Conservation (phyloP, 1,140 invertebrate species). For the Cephus cinctus region DNA sequence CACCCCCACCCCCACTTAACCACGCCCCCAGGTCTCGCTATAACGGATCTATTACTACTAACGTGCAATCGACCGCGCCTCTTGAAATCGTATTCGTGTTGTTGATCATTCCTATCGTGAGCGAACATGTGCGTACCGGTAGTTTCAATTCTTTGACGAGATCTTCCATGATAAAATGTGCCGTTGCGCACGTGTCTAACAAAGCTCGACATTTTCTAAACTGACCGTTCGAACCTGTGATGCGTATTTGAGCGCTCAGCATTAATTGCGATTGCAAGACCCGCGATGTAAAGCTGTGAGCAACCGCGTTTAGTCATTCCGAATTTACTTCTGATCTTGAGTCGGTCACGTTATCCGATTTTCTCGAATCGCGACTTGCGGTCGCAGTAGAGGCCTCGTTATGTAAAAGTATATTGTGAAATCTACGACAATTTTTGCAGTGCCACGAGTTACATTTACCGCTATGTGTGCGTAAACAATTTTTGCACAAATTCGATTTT, state of each 20-base stretch:
- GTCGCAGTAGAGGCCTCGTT: neutral
- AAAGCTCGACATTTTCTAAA: constrained; percentile 9
- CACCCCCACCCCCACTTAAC: too few species aligned
- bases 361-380: constrained; percentile 4
- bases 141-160: constrained; percentile 13
- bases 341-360: constrained; percentile 7
- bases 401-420: constrained; percentile 16
- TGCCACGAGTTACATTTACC: constrained; percentile 10
- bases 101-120: constrained; percentile 10
- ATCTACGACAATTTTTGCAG: constrained; percentile 15
- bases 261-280: constrained; percentile 12
- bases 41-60: too few species aligned
- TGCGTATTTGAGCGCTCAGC: constrained; percentile 15
- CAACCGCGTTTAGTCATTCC: neutral
- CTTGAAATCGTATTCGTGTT: constrained; percentile 12
- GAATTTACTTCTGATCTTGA: constrained; percentile 4
- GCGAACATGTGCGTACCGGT: constrained; percentile 3
- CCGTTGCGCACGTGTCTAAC: constrained; percentile 15
- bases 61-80: constrained; percentile 2
- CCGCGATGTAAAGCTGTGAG: constrained; percentile 12
- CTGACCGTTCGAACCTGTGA: constrained; percentile 4
- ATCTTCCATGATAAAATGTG: constrained; percentile 18
- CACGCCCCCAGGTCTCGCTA: too few species aligned
- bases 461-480: constrained; percentile 9
- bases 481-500: constrained; percentile 2